phyloP scores from a whole-genome alignment of 35 echinoderm and acorn worm species.

The Holothuria glaberrima region DNA sequence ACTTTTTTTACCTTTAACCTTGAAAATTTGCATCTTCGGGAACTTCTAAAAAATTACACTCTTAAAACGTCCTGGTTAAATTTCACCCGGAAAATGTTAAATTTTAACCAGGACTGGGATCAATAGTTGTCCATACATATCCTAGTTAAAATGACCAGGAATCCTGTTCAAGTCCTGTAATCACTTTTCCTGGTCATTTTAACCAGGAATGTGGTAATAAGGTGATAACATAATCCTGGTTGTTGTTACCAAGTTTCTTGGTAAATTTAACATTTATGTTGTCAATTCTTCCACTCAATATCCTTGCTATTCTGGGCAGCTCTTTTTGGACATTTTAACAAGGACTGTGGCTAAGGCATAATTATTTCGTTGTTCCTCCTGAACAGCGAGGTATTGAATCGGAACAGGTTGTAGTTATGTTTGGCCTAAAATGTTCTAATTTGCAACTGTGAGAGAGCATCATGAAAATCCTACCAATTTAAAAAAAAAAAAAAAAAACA shows the following conservation, averaged over 20 bases:
- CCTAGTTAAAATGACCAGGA: conserved; percentile 12
- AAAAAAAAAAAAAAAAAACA: too few species aligned
- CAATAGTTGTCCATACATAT: background rate
- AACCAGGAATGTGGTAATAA: conserved; percentile 1
- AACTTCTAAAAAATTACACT: too few species aligned
- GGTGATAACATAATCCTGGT: background rate
- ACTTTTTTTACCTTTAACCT: too few species aligned
- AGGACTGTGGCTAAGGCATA: background rate
- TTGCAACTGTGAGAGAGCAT: background rate
- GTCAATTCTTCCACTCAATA: background rate
- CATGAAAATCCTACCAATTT: background rate
- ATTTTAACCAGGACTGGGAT: background rate
- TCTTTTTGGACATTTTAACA: background rate
- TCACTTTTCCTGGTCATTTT: conserved; percentile 8
- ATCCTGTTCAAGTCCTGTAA: background rate
- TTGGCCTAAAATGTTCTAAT: background rate
- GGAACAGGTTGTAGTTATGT: background rate
- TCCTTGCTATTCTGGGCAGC: background rate
- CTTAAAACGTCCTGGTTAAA: background rate
- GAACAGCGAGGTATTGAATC: background rate
- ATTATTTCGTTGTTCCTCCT: background rate
- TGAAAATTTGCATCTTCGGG: too few species aligned
- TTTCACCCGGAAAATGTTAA: background rate
- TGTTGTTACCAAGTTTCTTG: conserved; percentile 7
- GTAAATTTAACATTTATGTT: conserved; percentile 22